Conservation (phyloP, 2,888 invertebrate genomes). For the Taphrorychus bicolor region DNA sequence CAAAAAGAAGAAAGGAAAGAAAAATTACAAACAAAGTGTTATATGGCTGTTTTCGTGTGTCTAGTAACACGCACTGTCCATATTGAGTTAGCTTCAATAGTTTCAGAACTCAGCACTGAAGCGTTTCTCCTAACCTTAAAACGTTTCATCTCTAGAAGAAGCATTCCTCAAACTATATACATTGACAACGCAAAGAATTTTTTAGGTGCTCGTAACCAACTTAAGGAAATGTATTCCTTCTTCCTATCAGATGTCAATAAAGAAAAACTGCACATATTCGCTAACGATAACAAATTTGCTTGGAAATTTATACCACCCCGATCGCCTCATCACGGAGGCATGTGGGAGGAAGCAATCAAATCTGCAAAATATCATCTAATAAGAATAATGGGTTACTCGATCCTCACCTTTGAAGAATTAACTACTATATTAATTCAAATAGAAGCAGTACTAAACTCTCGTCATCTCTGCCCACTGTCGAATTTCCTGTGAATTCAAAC, state of each 20-base stretch:
- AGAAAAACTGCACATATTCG: background rate
- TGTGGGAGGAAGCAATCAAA: conserved; percentile 41
- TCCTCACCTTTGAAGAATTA: conserved; percentile 35
- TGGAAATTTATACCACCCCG: conserved; percentile 44
- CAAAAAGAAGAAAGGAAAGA: background rate
- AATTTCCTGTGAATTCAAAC: conserved; percentile 32
- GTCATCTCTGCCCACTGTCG: conserved; percentile 37
- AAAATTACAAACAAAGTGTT: background rate
- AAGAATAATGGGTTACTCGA: conserved; percentile 23
- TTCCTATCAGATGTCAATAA: background rate
- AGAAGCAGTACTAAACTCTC: conserved; percentile 42
- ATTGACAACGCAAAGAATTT: background rate
- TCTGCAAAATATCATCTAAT: conserved; percentile 16
- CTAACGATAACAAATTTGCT: background rate
- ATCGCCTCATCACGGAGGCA: conserved; percentile 43
- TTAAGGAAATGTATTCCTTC: background rate
- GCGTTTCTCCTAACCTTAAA: conserved; percentile 15
- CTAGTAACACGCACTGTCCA: background rate
- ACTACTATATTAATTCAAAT: conserved; percentile 38
- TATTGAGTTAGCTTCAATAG: background rate
- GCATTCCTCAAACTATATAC: background rate
- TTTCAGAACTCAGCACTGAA: background rate
- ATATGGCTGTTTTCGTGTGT: background rate
- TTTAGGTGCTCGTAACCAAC: background rate
- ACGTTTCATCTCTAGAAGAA: conserved; percentile 37